Base-by-base conservation (phyloP, 2,888 invertebrate species). In the Andrena marginata region DNA sequence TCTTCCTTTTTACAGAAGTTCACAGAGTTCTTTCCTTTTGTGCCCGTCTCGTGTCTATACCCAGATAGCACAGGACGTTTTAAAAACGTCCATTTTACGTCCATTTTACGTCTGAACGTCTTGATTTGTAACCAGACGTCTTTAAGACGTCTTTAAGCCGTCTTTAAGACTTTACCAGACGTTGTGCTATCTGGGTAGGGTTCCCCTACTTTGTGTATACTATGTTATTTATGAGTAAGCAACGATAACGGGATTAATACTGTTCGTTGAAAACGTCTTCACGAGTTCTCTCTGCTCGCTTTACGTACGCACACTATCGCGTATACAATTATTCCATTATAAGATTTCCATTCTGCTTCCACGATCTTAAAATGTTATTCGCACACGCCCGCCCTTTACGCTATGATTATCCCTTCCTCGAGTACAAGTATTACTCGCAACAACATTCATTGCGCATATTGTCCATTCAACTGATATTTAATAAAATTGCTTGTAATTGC, bases 161-260 rank as follows among this genome's bases (percentile, higher is more conserved):
- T n/a, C n/a, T n/a, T n/a, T n/a, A n/a, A n/a, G n/a, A n/a, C n/a
- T n/a, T n/a, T n/a, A n/a, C n/a, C n/a, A n/a, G n/a, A n/a, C n/a
- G n/a, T n/a, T n/a, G n/a, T n/a, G n/a, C n/a, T n/a, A n/a, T n/a
- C n/a, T n/a, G n/a, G n/a, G n/a, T n/a, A 78, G 65, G 60, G 64
- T 78, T 69, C 78, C 82, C 68, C 60, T 60, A 42, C 42, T 42
- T 42, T 42, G 42, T 64, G 65, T 56, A 26, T 70, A 71, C 71
- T 82, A 69, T 63, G 51, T 29, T 77, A 74, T 73, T 64, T 54
- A 73, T 70, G 65, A 77, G 42, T 78, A 84, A 87, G 88, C 88
- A 84, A 87, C 80, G 74, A 87, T 79, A 81, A 80, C 64, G 63
- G 56, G 71, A 54, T 31, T 84, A 84, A 84, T 84, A 84, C 82